Conservation (phyloP, 2,888 invertebrate genomes). For the Megaustenia siamemsis region DNA sequence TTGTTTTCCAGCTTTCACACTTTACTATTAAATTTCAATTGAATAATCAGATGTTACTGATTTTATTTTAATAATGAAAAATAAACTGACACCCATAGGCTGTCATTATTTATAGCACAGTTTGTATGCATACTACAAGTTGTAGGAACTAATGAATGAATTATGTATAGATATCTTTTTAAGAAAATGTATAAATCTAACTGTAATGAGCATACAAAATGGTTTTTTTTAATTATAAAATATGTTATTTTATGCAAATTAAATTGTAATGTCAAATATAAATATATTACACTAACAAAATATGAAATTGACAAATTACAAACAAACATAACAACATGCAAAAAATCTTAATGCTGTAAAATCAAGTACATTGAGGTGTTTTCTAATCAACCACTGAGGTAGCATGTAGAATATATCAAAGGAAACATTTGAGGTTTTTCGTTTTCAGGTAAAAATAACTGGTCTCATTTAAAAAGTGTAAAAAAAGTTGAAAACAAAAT, state of each 20-base stretch:
- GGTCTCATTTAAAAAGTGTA: neutral
- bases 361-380: constrained; percentile 27
- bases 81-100: too few relatives aligned
- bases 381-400: constrained; percentile 34
- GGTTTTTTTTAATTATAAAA: neutral
- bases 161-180: too few relatives aligned
- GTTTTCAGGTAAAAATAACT: constrained; percentile 29
- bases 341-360: constrained; percentile 40
- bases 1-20: too few relatives aligned
- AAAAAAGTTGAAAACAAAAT: neutral
- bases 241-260: neutral
- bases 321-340: constrained; percentile 16
- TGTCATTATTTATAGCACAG: too few relatives aligned
- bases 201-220: neutral
- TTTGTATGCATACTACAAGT: too few relatives aligned
- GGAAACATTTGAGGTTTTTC: constrained; percentile 36
- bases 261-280: neutral
- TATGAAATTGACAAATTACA: neutral
- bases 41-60: too few relatives aligned
- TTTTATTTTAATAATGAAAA: too few relatives aligned
- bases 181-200: neutral
- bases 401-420: constrained; percentile 34
- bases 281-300: neutral
- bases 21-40: too few relatives aligned
- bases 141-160: too few relatives aligned